Evolutionary conservation across 2,888 invertebrate species (phyloP).

Genomic region (Tinea pellionella): DNA sequence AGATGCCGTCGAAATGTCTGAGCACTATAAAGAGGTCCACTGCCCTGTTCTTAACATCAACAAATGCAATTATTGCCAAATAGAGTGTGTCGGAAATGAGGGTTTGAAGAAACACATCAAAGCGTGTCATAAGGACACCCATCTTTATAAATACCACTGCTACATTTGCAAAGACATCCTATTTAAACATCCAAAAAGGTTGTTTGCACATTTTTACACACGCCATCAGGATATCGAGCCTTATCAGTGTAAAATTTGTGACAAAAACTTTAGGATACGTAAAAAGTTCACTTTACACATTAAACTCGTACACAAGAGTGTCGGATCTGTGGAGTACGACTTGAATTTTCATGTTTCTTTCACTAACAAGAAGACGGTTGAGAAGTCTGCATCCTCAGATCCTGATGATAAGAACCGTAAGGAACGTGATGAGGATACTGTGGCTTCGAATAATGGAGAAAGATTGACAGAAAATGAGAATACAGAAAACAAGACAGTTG

Average conservation of each 20-base stretch:
- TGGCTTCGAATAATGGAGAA: not conserved
- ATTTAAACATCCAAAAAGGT: slow-evolving; percentile 44
- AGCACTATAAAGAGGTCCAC: slow-evolving; percentile 23
- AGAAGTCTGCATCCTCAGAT: too few species aligned
- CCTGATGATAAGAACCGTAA: too few species aligned
- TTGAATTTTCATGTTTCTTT: slow-evolving; percentile 48
- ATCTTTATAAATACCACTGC: slow-evolving; percentile 48
- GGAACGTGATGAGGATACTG: too few species aligned
- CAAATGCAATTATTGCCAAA: slow-evolving; percentile 37
- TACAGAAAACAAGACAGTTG: not conserved
- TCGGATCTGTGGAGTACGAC: slow-evolving; percentile 50
- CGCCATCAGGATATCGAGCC: slow-evolving; percentile 43
- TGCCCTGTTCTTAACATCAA: slow-evolving; percentile 28
- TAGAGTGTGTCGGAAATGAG: slow-evolving; percentile 34
- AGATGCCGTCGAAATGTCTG: slow-evolving; percentile 22
- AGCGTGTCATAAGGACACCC: too few species aligned
- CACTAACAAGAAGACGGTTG: not conserved
- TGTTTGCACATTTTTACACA: slow-evolving; percentile 44
- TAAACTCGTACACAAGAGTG: slow-evolving; percentile 40
- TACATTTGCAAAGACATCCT: slow-evolving; percentile 29
- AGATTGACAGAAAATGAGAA: not conserved
- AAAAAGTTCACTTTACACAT: slow-evolving; percentile 51
- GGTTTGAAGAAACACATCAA: slow-evolving; percentile 37
- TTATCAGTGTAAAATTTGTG: slow-evolving; percentile 46
- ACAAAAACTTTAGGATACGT: slow-evolving; percentile 34